These are phyloP conservation scores for Ciconia maguari DNA, from an alignment of 2,113 vertebrate species.

Conservation along the genomic window DNA sequence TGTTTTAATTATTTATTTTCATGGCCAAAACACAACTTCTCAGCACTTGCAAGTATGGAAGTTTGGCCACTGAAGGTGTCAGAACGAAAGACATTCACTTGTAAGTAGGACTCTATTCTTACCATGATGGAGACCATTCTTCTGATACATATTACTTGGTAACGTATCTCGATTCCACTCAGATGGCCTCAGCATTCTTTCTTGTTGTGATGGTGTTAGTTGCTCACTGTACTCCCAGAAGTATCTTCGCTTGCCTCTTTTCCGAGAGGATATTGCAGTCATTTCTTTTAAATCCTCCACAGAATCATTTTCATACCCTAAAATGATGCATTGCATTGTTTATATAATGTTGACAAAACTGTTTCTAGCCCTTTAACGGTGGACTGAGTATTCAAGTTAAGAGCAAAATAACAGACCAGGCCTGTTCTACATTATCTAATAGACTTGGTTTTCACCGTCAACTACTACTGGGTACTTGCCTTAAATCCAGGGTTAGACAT, in stretches of 20 bases:
- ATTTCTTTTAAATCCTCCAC: constrained; percentile 92
- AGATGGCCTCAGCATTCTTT: constrained; percentile 92
- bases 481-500: background rate
- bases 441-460: background rate
- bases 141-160: constrained; percentile 98
- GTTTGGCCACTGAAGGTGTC: background rate
- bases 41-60: background rate
- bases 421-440: background rate
- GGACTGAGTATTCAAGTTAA: background rate
- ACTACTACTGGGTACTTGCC: background rate
- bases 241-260: constrained; percentile 93
- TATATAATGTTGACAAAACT: background rate
- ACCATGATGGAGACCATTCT: constrained; percentile 92
- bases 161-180: constrained; percentile 95
- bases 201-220: constrained; percentile 89
- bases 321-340: constrained; percentile 9
- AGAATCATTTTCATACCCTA: constrained; percentile 93
- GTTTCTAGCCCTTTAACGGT: background rate
- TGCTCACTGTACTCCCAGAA: constrained; percentile 99
- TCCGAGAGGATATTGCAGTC: constrained; percentile 89
- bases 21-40: background rate
- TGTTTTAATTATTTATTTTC: background rate
- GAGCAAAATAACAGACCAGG: background rate
- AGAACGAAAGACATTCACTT: background rate
- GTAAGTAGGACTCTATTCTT: constrained; percentile 27